Conservation (phyloP, 2,113 vertebrate species). For the Anarrhichthys ocellatus region DNA sequence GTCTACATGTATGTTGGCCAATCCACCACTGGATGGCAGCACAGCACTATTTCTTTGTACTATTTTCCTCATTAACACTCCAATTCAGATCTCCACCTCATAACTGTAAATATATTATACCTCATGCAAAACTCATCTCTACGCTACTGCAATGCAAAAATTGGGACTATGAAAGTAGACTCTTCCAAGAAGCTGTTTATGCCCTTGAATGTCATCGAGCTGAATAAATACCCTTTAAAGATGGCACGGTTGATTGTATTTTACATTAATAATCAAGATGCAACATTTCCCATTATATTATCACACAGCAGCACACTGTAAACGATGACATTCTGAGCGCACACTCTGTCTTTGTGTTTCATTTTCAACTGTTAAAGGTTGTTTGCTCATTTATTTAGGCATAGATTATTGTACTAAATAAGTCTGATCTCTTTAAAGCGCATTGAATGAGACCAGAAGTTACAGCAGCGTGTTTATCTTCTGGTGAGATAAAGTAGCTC, state of each 20-base stretch:
- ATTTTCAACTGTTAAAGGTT: not conserved
- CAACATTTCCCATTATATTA: not conserved
- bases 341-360: not conserved
- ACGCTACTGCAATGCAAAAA: not conserved
- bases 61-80: not conserved
- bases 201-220: not conserved
- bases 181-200: not conserved
- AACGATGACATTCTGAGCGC: not conserved
- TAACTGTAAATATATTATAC: not conserved
- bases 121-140: not conserved
- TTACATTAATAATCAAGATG: not conserved
- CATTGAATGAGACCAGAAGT: not conserved
- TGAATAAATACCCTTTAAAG: not conserved
- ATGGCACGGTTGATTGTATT: not conserved
- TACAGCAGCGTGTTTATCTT: not conserved
- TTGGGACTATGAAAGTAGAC: fast-evolving
- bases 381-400: not conserved
- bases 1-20: not conserved
- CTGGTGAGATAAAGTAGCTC: not conserved
- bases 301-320: not conserved
- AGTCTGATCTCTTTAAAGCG: not conserved
- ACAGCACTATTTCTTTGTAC: not conserved
- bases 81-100: not conserved
- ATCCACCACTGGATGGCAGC: conserved; percentile 58
- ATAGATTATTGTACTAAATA: not conserved